These are phyloP conservation scores for Alloplasta piceator DNA, from an alignment of 2,888 invertebrate genomes.

Conservation along the genomic window DNA sequence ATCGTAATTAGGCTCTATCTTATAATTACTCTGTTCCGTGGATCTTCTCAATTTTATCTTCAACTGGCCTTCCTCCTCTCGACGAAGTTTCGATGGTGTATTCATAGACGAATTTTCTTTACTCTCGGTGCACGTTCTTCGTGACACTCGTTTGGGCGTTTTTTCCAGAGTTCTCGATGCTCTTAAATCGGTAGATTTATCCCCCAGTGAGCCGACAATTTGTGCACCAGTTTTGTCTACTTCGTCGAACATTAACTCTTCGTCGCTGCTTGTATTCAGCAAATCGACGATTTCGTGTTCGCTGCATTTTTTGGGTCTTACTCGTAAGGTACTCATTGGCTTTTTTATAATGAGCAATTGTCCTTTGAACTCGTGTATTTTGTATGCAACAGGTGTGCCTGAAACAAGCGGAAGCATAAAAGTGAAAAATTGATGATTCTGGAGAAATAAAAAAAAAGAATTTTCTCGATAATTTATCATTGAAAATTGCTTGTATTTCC, in stretches of 20 bases:
- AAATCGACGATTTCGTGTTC: conserved; percentile 42
- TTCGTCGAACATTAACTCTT: conserved; percentile 36
- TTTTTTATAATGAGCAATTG: conserved; percentile 62
- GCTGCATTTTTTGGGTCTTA: conserved; percentile 50
- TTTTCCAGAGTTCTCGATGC: conserved; percentile 6
- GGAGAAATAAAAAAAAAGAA: no score
- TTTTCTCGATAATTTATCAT: no score
- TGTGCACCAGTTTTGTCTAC: background rate
- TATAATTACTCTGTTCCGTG: conserved; percentile 74
- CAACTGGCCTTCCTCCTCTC: conserved; percentile 52
- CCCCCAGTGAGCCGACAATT: conserved; percentile 3
- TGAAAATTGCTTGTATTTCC: no score
- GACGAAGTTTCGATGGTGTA: background rate
- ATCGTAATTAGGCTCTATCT: conserved; percentile 67
- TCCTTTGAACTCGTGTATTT: conserved; percentile 55
- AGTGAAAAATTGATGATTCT: no score
- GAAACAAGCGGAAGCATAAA: conserved; percentile 19
- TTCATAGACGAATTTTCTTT: background rate
- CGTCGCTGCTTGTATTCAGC: conserved; percentile 52
- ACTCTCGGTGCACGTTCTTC: background rate
- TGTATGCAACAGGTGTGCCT: conserved; percentile 66
- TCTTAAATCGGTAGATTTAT: background rate
- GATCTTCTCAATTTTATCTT: conserved; percentile 72
- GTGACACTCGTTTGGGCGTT: conserved; percentile 1
- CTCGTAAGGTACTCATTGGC: conserved; percentile 55